Conservation (phyloP, 2,797 vertebrate genomes). For the Liasis olivaceus region DNA sequence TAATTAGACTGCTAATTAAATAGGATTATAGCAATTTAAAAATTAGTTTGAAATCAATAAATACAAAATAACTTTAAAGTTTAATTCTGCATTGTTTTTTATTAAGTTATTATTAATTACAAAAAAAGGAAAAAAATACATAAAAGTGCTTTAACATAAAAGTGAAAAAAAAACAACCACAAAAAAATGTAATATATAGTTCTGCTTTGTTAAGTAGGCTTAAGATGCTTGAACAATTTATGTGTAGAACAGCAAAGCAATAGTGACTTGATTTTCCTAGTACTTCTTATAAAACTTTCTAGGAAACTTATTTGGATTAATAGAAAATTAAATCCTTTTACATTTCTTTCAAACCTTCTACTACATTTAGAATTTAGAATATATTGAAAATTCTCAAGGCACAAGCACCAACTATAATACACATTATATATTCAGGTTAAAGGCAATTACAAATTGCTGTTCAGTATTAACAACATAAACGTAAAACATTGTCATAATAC, state of each 20-base stretch:
- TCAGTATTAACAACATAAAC: conserved; percentile 23
- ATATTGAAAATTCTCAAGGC: conserved; percentile 34
- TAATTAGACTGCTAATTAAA: background rate
- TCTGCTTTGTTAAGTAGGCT: conserved; percentile 40
- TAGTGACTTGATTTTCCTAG: conserved; percentile 78
- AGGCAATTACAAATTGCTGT: conserved; percentile 1
- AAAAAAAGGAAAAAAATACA: too few species aligned
- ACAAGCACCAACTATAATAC: background rate
- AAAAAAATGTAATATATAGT: background rate
- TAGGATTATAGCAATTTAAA: background rate
- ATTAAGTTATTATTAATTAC: too few species aligned
- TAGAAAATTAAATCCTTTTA: conserved; percentile 65
- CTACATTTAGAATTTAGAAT: conserved; percentile 42
- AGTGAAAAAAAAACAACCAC: background rate
- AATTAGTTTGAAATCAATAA: conserved; percentile 9
- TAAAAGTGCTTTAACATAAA: too few species aligned
- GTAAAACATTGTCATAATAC: conserved; percentile 22
- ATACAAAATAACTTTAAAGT: conserved; percentile 22
- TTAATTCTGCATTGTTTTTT: background rate
- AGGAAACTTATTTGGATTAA: conserved; percentile 69
- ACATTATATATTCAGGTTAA: conserved; percentile 36
- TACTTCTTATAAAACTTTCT: conserved; percentile 70
- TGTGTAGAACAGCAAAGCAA: conserved; percentile 44
- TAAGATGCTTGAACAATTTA: conserved; percentile 34
- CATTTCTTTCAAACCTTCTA: conserved; percentile 44